Evolutionary conservation across 2,888 invertebrate genomes (phyloP), one percentile per base, ranked within the genome.

Genomic region (Harpalus rubripes): DNA sequence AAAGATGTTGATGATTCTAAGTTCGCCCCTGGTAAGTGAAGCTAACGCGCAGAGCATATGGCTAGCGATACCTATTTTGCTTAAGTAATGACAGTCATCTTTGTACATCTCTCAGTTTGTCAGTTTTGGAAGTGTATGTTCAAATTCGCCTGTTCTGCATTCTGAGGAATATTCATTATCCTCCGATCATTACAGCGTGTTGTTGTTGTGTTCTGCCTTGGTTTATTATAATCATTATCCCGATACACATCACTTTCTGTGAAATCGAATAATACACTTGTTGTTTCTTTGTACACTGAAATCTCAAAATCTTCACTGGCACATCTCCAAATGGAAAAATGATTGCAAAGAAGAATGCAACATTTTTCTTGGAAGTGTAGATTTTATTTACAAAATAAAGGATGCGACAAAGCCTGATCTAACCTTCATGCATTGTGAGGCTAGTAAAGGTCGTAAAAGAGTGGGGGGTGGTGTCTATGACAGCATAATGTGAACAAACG

Each of bases 51-150:
- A 44, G 39, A 68, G 22, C 72, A 74, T 74, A 74, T 74, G 72
- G 72, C 44, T 44, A 74, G 72, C 72, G 72, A 41, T 74, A 74
- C 44, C 44, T 44, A 74, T 74, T 74, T 74, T 74, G 72, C 18
- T 74, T 74, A 44, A 18, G 44, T 74, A 74, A 74, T 74, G 72
- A 74, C 72, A 74, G 72, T 74, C 72, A 74, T 74, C 72, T 74
- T 74, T 16, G 44, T 52, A 74, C 72, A 74, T 74, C 72, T 74
- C n/a, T n/a, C n/a, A n/a, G n/a, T n/a, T n/a, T n/a, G n/a, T n/a
- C 44, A 74, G 72, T 74, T 74, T 74, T 44, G 72, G 72, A 74
- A 44, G 72, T 44, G 12, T 41, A 8, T 41, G 44, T 74, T 74
- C 44, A 74, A 74, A 74, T 74, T 72, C 8, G 8, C 41, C 41